Evolutionary conservation across 2,797 vertebrate species (phyloP).

Genomic region (Epinephelus awoara): DNA sequence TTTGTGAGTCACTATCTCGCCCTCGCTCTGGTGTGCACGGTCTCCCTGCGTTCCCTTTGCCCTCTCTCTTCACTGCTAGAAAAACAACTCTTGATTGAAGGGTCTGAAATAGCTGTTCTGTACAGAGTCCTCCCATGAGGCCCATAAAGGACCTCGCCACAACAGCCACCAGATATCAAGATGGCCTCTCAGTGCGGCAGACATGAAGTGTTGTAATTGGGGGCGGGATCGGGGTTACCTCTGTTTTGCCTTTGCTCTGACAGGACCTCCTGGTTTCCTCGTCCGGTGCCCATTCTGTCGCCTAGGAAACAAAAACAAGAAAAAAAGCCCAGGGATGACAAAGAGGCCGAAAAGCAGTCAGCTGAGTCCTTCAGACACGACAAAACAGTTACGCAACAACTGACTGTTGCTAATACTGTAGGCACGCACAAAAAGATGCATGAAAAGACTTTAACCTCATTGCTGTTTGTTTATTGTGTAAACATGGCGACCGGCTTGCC

Average conservation of each 20-base stretch:
- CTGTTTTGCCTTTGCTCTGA: conserved; percentile 99
- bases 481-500: conserved; percentile 82
- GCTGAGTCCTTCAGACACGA: conserved; percentile 50
- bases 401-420: conserved; percentile 66
- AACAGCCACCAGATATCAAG: conserved; percentile 59
- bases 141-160: conserved; percentile 43
- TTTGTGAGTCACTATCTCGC: conserved; percentile 37
- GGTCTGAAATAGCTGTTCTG: conserved; percentile 54
- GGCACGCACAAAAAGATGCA: conserved; percentile 63
- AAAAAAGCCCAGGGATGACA: conserved; percentile 73
- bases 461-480: conserved; percentile 86
- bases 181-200: conserved; percentile 56
- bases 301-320: conserved; percentile 88
- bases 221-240: conserved; percentile 85
- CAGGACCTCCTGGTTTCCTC: conserved; percentile 97
- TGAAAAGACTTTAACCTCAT: conserved; percentile 77
- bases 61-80: conserved; percentile 13
- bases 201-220: conserved; percentile 72
- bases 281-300: conserved; percentile 95
- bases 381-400: conserved; percentile 67
- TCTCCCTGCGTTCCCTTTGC: conserved; percentile 22
- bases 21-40: neutral
- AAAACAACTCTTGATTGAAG: conserved; percentile 69
- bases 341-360: conserved; percentile 60
- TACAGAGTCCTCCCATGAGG: conserved; percentile 44